Percentiles rank a stretch among this genome's conserved stretches.
These are phyloP conservation scores for Pterocles gutturalis DNA, from an alignment of 2,113 vertebrate species.

Conservation along the genomic window DNA sequence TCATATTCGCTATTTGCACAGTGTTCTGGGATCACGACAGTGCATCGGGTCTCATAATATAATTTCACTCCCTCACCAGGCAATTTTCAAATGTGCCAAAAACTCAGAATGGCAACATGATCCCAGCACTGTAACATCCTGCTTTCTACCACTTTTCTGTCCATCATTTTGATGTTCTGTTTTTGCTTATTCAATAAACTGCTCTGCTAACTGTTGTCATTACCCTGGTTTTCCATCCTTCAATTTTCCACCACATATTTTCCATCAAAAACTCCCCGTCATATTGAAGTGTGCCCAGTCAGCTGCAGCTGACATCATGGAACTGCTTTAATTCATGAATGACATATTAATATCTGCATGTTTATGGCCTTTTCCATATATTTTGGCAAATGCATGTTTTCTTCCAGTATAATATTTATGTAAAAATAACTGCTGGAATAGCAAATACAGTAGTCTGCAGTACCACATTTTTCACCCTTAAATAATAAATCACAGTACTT, in stretches of 20 bases:
- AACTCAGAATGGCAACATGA: background rate
- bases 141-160: background rate
- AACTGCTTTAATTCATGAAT: background rate
- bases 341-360: background rate
- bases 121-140: background rate
- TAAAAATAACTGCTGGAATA: background rate
- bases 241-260: background rate
- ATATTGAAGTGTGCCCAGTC: background rate
- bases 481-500: background rate
- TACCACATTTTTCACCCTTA: background rate
- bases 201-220: background rate
- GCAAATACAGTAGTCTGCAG: background rate
- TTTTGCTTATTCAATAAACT: background rate
- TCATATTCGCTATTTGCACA: background rate
- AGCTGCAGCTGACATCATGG: background rate
- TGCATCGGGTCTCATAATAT: background rate
- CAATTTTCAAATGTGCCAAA: background rate
- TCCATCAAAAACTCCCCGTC: background rate
- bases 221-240: background rate
- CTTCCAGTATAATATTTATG: background rate
- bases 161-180: background rate
- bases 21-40: background rate
- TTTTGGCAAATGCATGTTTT: background rate
- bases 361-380: background rate
- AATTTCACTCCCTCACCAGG: background rate